Conservation (phyloP, 30 jellyfish, hydroid and myxozoan species). For the Turritopsis rubra region DNA sequence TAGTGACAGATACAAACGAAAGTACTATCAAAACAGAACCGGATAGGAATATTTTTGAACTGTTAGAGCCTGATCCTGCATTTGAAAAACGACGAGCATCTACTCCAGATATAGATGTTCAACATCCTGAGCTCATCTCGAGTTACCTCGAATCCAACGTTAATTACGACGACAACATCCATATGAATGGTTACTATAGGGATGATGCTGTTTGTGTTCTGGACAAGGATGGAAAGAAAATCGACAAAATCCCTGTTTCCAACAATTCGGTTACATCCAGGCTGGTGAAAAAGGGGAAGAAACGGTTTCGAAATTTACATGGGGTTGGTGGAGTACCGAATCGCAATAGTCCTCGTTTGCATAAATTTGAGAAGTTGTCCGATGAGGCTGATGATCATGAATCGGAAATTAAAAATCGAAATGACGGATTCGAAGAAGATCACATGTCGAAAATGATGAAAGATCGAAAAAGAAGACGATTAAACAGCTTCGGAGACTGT, state of each 20-base stretch:
- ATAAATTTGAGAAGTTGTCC: not conserved
- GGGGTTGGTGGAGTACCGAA: not conserved
- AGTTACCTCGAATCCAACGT: not conserved
- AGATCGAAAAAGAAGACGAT: conserved; percentile 18
- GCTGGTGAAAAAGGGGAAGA: conserved; percentile 25
- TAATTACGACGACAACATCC: not conserved
- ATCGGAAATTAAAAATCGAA: not conserved
- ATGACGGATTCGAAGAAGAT: not conserved
- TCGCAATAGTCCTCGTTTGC: conserved; percentile 35
- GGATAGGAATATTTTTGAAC: conserved; percentile 19
- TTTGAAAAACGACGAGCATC: not conserved
- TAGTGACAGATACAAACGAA: not conserved
- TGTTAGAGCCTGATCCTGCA: not conserved
- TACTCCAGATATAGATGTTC: conserved; percentile 6
- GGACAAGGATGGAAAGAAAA: not conserved
- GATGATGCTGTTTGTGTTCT: not conserved
- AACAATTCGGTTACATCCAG: conserved; percentile 1
- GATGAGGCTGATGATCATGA: not conserved
- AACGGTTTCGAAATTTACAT: conserved; percentile 30
- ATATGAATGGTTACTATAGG: not conserved
- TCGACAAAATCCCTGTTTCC: not conserved
- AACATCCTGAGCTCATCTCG: not conserved
- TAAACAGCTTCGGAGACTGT: conserved; percentile 24
- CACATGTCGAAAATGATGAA: not conserved
- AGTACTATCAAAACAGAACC: not conserved